A percentile compares a stretch with the other conserved stretches of the same genome.
Conservation (phyloP, 2,797 vertebrate species). For the Xenops minutus region DNA sequence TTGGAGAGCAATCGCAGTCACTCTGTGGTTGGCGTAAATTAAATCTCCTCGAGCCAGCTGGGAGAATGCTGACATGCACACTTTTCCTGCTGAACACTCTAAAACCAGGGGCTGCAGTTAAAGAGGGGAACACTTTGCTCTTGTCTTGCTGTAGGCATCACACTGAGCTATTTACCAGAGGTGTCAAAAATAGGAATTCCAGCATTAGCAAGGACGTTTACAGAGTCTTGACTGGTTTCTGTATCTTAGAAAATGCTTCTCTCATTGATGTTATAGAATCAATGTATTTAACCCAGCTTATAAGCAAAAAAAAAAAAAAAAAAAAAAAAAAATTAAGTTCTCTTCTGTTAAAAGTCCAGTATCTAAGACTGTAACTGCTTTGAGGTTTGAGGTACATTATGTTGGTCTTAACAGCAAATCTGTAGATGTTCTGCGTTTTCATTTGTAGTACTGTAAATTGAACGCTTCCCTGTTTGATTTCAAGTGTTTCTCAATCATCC, state of each 20-base stretch:
- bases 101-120: slow-evolving; percentile 54
- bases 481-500: not conserved
- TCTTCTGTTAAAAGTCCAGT: not conserved
- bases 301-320: not conserved
- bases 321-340: fast-evolving
- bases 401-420: not conserved
- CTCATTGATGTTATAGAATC: not conserved
- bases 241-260: not conserved
- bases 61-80: slow-evolving; percentile 68
- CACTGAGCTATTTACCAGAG: not conserved
- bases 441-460: not conserved
- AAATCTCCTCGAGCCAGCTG: not conserved
- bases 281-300: not conserved
- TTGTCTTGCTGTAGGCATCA: not conserved
- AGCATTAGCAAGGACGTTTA: not conserved
- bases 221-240: not conserved
- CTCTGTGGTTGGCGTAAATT: slow-evolving; percentile 39
- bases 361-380: not conserved
- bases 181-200: not conserved
- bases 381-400: not conserved
- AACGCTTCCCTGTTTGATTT: not conserved
- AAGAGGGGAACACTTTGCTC: slow-evolving; percentile 36
- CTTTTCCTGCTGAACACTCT: slow-evolving; percentile 73
- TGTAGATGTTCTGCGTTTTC: not conserved
- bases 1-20: not conserved